Percentiles rank a stretch among this genome's conserved stretches.
phyloP scores from a whole-genome alignment of 2,888 invertebrate genomes.

The Syrista parreyssii region DNA sequence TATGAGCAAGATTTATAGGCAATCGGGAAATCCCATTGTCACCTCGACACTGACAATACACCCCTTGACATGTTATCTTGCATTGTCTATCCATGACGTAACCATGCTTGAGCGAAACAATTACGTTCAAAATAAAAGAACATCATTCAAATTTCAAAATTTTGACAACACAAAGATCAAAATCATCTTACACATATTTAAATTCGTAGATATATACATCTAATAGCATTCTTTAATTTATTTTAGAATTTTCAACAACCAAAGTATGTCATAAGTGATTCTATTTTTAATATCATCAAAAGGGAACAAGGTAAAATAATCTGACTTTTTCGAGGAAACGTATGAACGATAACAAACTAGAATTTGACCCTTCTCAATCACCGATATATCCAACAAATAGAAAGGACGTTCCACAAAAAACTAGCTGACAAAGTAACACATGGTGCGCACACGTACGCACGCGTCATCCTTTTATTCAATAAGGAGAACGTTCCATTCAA shows the following conservation, averaged over 20 bases:
- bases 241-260: neutral
- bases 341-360: neutral
- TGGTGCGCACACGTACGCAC: neutral
- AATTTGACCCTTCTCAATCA: neutral
- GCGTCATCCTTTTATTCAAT: neutral
- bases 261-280: neutral
- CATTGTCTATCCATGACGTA: neutral
- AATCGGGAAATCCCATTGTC: constrained; percentile 35
- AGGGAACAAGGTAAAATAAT: neutral
- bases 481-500: neutral
- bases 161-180: neutral
- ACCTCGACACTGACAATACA: constrained; percentile 19
- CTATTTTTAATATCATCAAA: neutral
- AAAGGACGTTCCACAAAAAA: neutral
- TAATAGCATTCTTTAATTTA: neutral
- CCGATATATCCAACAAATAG: neutral
- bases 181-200: neutral
- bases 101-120: neutral
- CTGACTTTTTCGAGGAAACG: neutral
- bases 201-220: neutral
- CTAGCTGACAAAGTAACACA: neutral
- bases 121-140: neutral
- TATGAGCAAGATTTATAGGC: constrained; percentile 39
- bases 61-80: constrained; percentile 9
- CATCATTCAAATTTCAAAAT: neutral